Percentiles rank a stretch among this genome's conserved stretches.
phyloP scores from a whole-genome alignment of 2,888 invertebrate genomes.

The Phyto melanocephala region DNA sequence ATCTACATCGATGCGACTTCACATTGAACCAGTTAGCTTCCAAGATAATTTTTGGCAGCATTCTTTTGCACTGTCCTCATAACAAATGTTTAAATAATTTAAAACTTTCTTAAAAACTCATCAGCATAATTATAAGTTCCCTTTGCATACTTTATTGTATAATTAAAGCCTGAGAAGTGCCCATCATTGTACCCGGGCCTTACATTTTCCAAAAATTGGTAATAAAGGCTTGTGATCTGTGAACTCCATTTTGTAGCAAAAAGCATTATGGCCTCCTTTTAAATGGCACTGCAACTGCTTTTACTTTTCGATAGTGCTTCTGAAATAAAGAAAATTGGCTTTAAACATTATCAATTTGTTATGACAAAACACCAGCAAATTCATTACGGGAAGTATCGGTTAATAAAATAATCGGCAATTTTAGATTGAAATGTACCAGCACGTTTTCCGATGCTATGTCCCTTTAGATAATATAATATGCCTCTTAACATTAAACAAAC shows the following conservation, averaged over 20 bases:
- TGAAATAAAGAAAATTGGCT: slow-evolving; percentile 30
- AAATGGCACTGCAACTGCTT: slow-evolving; percentile 23
- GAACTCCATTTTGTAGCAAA: neutral
- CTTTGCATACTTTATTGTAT: neutral
- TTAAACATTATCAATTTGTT: neutral
- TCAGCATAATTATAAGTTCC: slow-evolving; percentile 31
- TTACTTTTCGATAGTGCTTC: slow-evolving; percentile 28
- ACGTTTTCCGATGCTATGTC: slow-evolving; percentile 24
- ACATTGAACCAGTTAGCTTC: neutral
- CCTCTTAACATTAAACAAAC: slow-evolving; percentile 18
- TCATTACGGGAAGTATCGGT: slow-evolving; percentile 55
- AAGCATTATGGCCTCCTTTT: slow-evolving; percentile 29
- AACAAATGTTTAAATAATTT: neutral
- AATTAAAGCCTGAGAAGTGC: neutral
- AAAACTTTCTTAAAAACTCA: neutral
- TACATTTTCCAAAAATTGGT: slow-evolving; percentile 28
- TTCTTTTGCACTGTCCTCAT: neutral
- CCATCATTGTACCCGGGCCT: neutral
- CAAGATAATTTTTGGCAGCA: no score
- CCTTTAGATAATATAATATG: slow-evolving; percentile 20
- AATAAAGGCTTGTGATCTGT: slow-evolving; percentile 48
- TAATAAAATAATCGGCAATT: slow-evolving; percentile 57
- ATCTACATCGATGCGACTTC: slow-evolving; percentile 10
- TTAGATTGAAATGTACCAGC: no score
- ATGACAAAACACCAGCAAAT: neutral